A percentile compares a stretch with the other conserved stretches of the same genome.
These are phyloP conservation scores for Sebastes goodei DNA, from an alignment of 2,797 vertebrate genomes.

Conservation along the genomic window DNA sequence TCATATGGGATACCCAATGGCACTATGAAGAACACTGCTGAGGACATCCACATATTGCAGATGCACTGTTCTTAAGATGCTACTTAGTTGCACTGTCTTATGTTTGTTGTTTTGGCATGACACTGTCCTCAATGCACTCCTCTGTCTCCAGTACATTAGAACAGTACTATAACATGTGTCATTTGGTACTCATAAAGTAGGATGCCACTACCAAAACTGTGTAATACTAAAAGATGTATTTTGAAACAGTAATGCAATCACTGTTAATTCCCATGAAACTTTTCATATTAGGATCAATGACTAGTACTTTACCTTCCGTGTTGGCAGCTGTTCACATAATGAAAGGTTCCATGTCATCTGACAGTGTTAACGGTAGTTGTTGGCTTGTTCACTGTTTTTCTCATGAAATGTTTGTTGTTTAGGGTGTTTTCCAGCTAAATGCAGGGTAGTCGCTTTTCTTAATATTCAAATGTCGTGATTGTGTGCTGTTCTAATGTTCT, in stretches of 20 bases:
- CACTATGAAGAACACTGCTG: too few relatives aligned
- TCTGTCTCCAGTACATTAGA: constrained; percentile 18
- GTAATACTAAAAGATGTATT: neutral
- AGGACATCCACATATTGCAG: too few relatives aligned
- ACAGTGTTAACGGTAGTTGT: neutral
- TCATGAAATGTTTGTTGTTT: neutral
- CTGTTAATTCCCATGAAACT: neutral
- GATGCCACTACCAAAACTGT: neutral
- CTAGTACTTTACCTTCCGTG: neutral
- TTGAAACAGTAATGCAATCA: neutral
- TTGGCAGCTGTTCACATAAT: neutral
- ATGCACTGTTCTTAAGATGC: too few relatives aligned
- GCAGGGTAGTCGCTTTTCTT: neutral
- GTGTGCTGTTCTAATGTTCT: constrained; percentile 16
- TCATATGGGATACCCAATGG: too few relatives aligned
- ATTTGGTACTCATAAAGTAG: neutral
- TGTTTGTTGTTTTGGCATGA: too few relatives aligned
- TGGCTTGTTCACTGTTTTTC: neutral
- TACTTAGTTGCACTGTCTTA: too few relatives aligned
- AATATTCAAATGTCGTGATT: neutral
- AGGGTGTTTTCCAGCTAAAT: neutral
- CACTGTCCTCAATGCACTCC: neutral
- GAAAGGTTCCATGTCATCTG: neutral
- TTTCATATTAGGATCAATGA: neutral
- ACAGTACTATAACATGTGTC: neutral